phyloP scores from a whole-genome alignment of 2,113 vertebrate species.

The Hemibagrus wyckioides region DNA sequence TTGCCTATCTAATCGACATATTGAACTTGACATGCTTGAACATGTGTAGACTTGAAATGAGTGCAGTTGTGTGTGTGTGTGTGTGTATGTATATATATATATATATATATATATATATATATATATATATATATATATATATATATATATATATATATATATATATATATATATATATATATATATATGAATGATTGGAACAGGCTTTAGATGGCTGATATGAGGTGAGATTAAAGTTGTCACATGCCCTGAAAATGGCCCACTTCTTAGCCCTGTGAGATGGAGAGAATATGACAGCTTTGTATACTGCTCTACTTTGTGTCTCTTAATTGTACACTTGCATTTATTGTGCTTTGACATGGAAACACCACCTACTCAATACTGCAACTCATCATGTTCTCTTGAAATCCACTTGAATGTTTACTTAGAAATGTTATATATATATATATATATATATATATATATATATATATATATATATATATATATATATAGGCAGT shows the following conservation, averaged over 20 bases:
- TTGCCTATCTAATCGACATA: conserved; percentile 8
- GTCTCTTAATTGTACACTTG: conserved; percentile 51
- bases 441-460: conserved; percentile 64
- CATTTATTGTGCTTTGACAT: conserved; percentile 64
- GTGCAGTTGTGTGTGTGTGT: neutral
- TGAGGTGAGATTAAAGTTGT: conserved; percentile 23
- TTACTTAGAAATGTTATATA: conserved; percentile 71
- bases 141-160: neutral
- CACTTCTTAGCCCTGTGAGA: conserved; percentile 34
- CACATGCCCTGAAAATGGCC: conserved; percentile 1
- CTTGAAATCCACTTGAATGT: conserved; percentile 68
- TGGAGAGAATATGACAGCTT: conserved; percentile 52
- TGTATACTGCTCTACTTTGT: conserved; percentile 62
- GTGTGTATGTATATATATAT: neutral
- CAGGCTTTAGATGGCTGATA: conserved; percentile 17
- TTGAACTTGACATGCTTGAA: neutral
- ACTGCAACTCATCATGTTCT: conserved; percentile 55
- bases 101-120: no score
- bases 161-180: neutral
- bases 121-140: neutral
- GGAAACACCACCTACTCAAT: conserved; percentile 58
- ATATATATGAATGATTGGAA: conserved; percentile 4
- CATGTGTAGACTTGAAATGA: neutral
- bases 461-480: neutral
- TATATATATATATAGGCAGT: conserved; percentile 16